These are phyloP conservation scores for Odontomyia ornata DNA, from an alignment of 2,888 invertebrate species.

Conservation along the genomic window DNA sequence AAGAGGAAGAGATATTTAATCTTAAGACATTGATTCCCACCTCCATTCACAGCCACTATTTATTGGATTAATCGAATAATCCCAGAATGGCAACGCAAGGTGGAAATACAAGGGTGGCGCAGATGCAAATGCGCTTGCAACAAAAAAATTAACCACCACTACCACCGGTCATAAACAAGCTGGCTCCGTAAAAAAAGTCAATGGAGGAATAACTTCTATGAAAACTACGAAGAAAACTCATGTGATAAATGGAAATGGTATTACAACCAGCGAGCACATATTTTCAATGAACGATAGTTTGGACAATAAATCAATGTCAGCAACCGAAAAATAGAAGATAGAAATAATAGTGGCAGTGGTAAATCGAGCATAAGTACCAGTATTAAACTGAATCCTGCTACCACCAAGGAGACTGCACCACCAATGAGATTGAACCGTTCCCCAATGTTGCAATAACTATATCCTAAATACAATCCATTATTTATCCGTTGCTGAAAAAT, in stretches of 20 bases:
- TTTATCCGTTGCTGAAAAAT: too few relatives aligned
- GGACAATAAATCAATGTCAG: slow-evolving; percentile 55
- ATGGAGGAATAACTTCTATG: slow-evolving; percentile 42
- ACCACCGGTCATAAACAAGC: slow-evolving; percentile 37
- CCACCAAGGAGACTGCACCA: slow-evolving; percentile 56
- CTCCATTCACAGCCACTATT: too few relatives aligned
- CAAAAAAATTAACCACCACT: slow-evolving; percentile 29
- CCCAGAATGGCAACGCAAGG: too few relatives aligned
- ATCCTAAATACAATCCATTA: too few relatives aligned
- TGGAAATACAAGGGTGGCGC: too few relatives aligned
- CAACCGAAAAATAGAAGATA: slow-evolving; percentile 2
- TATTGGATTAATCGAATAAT: too few relatives aligned
- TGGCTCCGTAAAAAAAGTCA: slow-evolving; percentile 36
- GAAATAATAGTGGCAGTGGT: slow-evolving; percentile 51
- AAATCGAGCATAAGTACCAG: slow-evolving; percentile 38
- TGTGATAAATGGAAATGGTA: slow-evolving; percentile 34
- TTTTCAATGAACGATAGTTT: slow-evolving; percentile 50
- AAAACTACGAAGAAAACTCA: not conserved
- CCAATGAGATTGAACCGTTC: slow-evolving; percentile 53
- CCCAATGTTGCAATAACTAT: too few relatives aligned
- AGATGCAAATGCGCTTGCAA: too few relatives aligned
- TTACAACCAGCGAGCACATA: slow-evolving; percentile 14
- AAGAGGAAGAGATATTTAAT: too few relatives aligned
- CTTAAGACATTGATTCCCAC: too few relatives aligned
- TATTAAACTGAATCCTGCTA: slow-evolving; percentile 60